Evolutionary conservation across 2,888 invertebrate genomes (phyloP), one percentile per base, ranked within the genome.

Genomic region (Troides aeacus): DNA sequence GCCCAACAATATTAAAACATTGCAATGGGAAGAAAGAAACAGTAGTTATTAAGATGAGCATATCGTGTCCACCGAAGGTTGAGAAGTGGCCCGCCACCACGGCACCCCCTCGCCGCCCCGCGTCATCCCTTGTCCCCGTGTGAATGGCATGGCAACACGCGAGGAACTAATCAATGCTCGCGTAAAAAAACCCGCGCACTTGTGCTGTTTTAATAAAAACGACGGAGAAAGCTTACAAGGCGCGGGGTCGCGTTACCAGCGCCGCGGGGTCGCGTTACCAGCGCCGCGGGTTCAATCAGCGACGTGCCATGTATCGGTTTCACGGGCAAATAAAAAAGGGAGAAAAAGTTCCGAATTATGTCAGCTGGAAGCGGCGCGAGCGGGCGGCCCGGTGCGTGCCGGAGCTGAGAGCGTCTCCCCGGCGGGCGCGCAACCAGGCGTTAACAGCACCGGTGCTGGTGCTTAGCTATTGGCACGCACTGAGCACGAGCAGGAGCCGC

Each of bases 181-280:
- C 23, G 36, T 30, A 60, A 69, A 69, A 69, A 64, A 57, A 24
- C 61, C 58, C 56, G 56, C 59, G 60, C 65, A 62, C 65, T 64
- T 39, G 39, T 24, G 23, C 62, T 36, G 23, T 30, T 8, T 69
- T 69, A 39, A 39, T 65, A 69, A 65, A 62, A 69, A 69, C 65
- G 65, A 12, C 15, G 15, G 30, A 62, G 69, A 69, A 69, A 36
- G 62, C 69, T 24, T 58, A 69, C 61, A 62, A 58, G 65, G 42
- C 46, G n/a, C 62, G 67, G 67, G 30, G 57, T 65, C 62, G 50
- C 23, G 62, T 65, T 62, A 65, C 69, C 5, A 30, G 4, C 42
- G 3, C 23, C 66, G 65, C 71, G 36, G 70, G 71, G 57, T 65
- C 62, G 50, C 23, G 62, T 65, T 62, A 65, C 69, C 5, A 30